Base-by-base conservation (phyloP, 2,113 vertebrate genomes). In the Lanius collurio region DNA sequence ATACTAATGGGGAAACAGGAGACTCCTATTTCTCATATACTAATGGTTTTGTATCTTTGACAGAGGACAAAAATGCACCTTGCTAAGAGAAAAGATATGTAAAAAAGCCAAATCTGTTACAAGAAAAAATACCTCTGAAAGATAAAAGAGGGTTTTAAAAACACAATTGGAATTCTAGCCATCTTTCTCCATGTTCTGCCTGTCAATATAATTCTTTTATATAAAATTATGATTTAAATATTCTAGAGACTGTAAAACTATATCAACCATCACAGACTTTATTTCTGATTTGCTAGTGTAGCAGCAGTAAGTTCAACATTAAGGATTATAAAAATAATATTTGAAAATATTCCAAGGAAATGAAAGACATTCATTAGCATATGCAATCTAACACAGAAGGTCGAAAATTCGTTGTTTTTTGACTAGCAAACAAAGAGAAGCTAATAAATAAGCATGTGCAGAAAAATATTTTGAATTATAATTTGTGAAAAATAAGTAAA, bases 261-360 rank as follows among this genome's bases (percentile, higher is more conserved):
- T 68, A 70, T 74, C 33, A 69, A 17, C 22, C 10, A 46, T 49
- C 8, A 6, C 42, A 60, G 56, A 80, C 5, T n/a, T 73, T 41
- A 12, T 56, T 90, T 75, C 15, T 85, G 42, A 56, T 85, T 85
- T 85, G 37, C 33, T 82, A 50, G 11, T 53, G 28, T 57, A 86
- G 49, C 26, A 77, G 63, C 49, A 77, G 35, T 33, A 71, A 89
- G 9, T 23, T 73, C 64, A 78, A 9, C 30, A 87, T 53, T 77
- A 69, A 70, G 46, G 14, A 57, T 84, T 71, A 28, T n/a, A 74
- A 39, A 79, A 79, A 77, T 68, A 82, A 52, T 67, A 67, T 63
- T 80, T 93, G 42, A 89, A 84, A 94, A 35, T 11, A 47, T 89
- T 86, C 30, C 27, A 86, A 65, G 27, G 42, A 85, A 92, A 83